These are phyloP conservation scores for Aramus guarauna DNA, from an alignment of 2,113 vertebrate genomes.

Conservation along the genomic window DNA sequence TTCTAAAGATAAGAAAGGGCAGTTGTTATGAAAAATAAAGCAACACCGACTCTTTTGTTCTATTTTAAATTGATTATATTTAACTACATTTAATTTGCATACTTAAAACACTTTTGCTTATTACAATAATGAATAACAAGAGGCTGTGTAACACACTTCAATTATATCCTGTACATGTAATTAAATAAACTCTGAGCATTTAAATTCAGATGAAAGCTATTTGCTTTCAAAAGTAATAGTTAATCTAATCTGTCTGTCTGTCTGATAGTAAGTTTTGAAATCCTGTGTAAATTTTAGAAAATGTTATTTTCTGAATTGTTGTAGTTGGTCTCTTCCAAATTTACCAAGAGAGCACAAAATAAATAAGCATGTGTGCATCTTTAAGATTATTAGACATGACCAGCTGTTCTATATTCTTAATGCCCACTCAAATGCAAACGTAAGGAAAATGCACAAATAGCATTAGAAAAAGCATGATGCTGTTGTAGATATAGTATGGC, in stretches of 20 bases:
- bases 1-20: constrained; percentile 7
- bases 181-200: background rate
- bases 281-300: background rate
- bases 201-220: background rate
- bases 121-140: constrained; percentile 46
- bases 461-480: background rate
- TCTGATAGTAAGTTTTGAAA: background rate
- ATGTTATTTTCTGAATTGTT: background rate
- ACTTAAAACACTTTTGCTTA: constrained; percentile 34
- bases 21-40: constrained; percentile 31
- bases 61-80: constrained; percentile 47
- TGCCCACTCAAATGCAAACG: background rate
- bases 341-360: background rate
- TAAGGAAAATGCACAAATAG: background rate
- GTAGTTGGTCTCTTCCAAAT: background rate
- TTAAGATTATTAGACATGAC: constrained; percentile 18
- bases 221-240: background rate
- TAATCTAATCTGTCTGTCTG: background rate
- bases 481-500: background rate
- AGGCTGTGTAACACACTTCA: background rate
- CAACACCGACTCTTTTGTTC: constrained; percentile 30
- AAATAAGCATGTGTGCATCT: background rate
- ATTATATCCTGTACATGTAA: background rate
- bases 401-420: constrained; percentile 29
- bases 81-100: constrained; percentile 58